Evolutionary conservation across 1,140 invertebrate genomes (phyloP), one percentile per base, ranked within the genome.

Genomic region (Brachionus asplanchnoidis): DNA sequence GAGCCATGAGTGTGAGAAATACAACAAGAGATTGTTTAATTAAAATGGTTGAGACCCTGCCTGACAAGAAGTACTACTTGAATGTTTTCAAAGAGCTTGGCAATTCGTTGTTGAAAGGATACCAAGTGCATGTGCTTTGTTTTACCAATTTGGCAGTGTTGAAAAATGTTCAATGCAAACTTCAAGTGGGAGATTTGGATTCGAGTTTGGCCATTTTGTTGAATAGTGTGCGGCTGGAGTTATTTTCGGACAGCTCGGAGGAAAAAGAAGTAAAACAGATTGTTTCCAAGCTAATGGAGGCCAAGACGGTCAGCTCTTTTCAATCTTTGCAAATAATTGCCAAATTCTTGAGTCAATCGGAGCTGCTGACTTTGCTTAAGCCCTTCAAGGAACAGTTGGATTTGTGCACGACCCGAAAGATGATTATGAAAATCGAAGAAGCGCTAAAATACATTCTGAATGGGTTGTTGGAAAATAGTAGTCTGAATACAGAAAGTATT

Each of bases 241-340:
- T 40, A 46, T 85, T 84, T 17, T 83, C 40, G 68, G 91, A 93
- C 50, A 91, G 94, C 1, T 93, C 93, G 0, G 96, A 97, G 89
- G 96, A 98, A 89, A 98, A 98, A 89, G 94, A 96, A 89, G 92
- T 97, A 0, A 91, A 92, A 1, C 94, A 94, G 86, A 94, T 97
- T 42, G 92, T 93, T 7, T 92, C 91, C 20, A 95, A 96, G 89
- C 85, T 90, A 12, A 90, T 91, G 86, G 92, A 93, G 88, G 92
- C 92, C 1, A 89, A 90, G 84, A 89, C 87, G 42, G 88, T 88
- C n/a, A 97, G 95, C 89, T 95, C 95, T 87, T 96, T 93, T 86
- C 93, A 95, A 17, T 95, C 95, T 0, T 93, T 96, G 68, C 92
- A 93, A 86, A 94, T 97, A 85, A 89, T 96, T 0, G 93, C 94